Evolutionary conservation across 2,113 vertebrate species (phyloP).

Genomic region (Epinephelus cyanopodus): DNA sequence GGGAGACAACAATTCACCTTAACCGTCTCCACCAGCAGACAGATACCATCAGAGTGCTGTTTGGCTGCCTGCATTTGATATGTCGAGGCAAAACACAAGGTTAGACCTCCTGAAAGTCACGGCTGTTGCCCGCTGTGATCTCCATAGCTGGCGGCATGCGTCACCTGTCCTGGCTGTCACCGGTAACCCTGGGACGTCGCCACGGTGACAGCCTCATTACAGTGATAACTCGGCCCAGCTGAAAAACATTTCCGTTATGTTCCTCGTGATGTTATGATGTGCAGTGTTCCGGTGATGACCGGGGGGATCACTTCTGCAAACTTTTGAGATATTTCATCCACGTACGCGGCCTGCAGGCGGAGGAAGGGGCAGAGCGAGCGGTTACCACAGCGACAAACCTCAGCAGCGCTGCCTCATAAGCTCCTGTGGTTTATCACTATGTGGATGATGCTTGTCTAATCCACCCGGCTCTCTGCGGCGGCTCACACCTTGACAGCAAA

Average conservation of each 20-base stretch:
- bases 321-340: constrained; percentile 48
- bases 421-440: constrained; percentile 43
- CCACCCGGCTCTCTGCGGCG: constrained; percentile 5
- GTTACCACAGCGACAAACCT: constrained; percentile 51
- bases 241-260: constrained; percentile 64
- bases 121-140: constrained; percentile 57
- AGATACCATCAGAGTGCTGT: constrained; percentile 20
- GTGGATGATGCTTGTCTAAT: constrained; percentile 45
- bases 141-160: constrained; percentile 54
- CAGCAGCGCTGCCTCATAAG: constrained; percentile 34
- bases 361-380: constrained; percentile 2
- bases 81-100: constrained; percentile 39
- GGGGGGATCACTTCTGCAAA: constrained; percentile 11
- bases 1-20: not conserved
- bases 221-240: constrained; percentile 56
- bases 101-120: constrained; percentile 61
- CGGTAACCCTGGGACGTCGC: constrained; percentile 62
- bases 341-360: constrained; percentile 26
- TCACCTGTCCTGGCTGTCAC: constrained; percentile 74
- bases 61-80: constrained; percentile 24
- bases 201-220: constrained; percentile 74
- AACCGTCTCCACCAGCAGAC: constrained; percentile 24
- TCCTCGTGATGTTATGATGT: constrained; percentile 38
- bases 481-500: constrained; percentile 9
- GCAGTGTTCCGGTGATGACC: constrained; percentile 29